Evolutionary conservation across 2,888 invertebrate species (phyloP).

Genomic region (Lepidocyrtoides sp.): DNA sequence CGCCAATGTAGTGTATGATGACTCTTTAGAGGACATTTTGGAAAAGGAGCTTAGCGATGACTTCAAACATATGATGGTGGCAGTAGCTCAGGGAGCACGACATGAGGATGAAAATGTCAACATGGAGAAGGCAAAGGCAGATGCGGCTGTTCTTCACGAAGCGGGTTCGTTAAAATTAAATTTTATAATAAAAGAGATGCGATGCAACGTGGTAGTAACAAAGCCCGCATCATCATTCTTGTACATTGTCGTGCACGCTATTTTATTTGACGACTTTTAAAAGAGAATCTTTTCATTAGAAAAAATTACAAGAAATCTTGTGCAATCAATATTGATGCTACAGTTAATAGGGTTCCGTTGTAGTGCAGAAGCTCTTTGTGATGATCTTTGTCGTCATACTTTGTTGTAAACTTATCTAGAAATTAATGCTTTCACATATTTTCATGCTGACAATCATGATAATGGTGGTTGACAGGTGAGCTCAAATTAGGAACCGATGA

Average conservation of each 20-base stretch:
- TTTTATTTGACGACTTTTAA: neutral
- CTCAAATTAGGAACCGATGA: slow-evolving; percentile 86
- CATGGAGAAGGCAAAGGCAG: slow-evolving; percentile 82
- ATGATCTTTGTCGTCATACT: neutral
- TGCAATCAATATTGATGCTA: no score
- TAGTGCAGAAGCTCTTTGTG: no score
- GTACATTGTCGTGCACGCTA: neutral
- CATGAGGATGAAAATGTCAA: slow-evolving; percentile 84
- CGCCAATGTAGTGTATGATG: slow-evolving; percentile 85
- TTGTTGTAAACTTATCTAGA: neutral
- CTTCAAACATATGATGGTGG: slow-evolving; percentile 87
- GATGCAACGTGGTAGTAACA: neutral
- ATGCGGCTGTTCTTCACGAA: slow-evolving; percentile 83
- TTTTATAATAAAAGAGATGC: slow-evolving; percentile 43
- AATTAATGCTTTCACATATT: slow-evolving; percentile 21
- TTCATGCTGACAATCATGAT: slow-evolving; percentile 65
- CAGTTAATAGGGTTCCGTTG: no score
- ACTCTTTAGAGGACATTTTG: slow-evolving; percentile 87
- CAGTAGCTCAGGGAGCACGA: slow-evolving; percentile 85
- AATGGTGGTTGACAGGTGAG: slow-evolving; percentile 84
- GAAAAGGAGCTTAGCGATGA: slow-evolving; percentile 88
- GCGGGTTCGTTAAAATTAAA: slow-evolving; percentile 83
- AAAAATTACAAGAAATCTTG: neutral
- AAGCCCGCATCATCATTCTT: slow-evolving; percentile 41
- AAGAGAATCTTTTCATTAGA: slow-evolving; percentile 15